Evolutionary conservation across 2,888 invertebrate genomes (phyloP).

Genomic region (Eugnorisma glareosa): DNA sequence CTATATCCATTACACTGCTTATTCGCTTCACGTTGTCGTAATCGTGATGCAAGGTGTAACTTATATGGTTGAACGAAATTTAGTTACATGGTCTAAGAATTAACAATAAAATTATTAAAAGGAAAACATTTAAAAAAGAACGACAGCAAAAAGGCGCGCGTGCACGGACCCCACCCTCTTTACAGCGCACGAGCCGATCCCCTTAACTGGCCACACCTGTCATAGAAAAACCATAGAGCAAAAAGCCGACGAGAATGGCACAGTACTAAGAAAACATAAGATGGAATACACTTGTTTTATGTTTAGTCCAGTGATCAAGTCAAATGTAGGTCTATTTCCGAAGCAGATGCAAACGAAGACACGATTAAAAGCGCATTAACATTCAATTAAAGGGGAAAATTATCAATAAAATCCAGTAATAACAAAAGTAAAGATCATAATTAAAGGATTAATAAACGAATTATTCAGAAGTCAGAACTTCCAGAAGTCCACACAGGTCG

Average conservation of each 20-base stretch:
- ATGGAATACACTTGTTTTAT: background rate
- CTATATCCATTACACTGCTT: constrained; percentile 49
- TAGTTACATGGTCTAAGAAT: constrained; percentile 40
- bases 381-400: constrained; percentile 18
- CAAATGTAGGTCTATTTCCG: background rate
- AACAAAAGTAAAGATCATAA: constrained; percentile 39
- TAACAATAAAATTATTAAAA: constrained; percentile 39
- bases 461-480: constrained; percentile 10
- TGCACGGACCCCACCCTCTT: constrained; percentile 59
- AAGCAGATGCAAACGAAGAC: constrained; percentile 19
- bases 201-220: constrained; percentile 73
- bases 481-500: background rate
- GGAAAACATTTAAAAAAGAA: constrained; percentile 45
- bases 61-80: constrained; percentile 47
- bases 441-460: constrained; percentile 42
- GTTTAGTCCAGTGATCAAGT: background rate
- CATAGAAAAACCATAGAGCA: constrained; percentile 66
- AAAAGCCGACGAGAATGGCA: constrained; percentile 38
- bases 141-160: constrained; percentile 64
- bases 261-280: constrained; percentile 3
- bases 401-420: background rate
- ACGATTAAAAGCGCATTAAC: background rate
- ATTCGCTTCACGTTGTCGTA: constrained; percentile 45
- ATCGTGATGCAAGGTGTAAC: constrained; percentile 56
- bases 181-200: constrained; percentile 71